Percentiles rank a stretch among this genome's conserved stretches.
These are phyloP conservation scores for Phrynocephalus vlangalii DNA, from an alignment of 2,797 vertebrate species.

Conservation along the genomic window DNA sequence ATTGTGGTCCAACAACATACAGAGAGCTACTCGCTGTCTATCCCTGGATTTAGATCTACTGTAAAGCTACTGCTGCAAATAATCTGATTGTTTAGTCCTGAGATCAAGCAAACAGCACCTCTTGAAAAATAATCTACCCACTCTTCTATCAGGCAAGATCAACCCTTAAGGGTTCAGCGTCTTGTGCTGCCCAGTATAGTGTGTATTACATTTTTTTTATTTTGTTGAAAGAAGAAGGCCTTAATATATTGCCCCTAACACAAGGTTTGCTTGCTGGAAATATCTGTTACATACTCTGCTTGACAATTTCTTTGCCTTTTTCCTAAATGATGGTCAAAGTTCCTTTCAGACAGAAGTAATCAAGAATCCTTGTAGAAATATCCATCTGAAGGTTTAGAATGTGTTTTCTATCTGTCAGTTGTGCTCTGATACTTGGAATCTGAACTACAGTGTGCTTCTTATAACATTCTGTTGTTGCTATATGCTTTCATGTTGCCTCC, in stretches of 20 bases:
- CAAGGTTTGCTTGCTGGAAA: neutral
- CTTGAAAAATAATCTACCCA: too few species aligned
- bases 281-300: neutral
- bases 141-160: too few species aligned
- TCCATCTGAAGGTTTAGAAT: neutral
- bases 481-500: too few species aligned
- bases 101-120: too few species aligned
- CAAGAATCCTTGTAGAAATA: neutral
- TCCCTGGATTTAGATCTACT: too few species aligned
- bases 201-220: neutral
- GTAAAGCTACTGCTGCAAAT: too few species aligned
- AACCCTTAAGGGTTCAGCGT: neutral
- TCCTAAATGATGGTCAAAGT: neutral
- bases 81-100: too few species aligned
- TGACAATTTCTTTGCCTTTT: neutral
- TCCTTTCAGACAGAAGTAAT: neutral
- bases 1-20: too few species aligned
- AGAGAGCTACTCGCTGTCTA: too few species aligned
- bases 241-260: neutral
- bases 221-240: neutral
- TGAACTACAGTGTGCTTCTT: too few species aligned
- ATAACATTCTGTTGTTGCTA: too few species aligned
- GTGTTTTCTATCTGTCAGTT: slow-evolving; percentile 6
- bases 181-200: neutral
- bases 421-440: neutral